Evolutionary conservation across 2,888 invertebrate species (phyloP).

Genomic region (Noctua janthe): DNA sequence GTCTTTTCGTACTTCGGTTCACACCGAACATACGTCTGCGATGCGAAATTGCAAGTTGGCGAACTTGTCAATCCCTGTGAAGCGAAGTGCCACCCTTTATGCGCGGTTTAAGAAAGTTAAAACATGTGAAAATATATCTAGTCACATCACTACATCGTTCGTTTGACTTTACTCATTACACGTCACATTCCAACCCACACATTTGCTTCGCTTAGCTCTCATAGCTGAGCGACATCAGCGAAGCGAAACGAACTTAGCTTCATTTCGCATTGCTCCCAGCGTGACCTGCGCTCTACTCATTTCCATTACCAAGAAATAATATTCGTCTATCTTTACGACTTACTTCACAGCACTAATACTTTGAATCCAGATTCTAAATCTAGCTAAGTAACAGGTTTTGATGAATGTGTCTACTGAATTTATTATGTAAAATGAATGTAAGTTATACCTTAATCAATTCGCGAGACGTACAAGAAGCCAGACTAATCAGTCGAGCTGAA

Average conservation of each 20-base stretch:
- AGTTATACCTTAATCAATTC: slow-evolving; percentile 57
- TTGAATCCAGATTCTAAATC: slow-evolving; percentile 1
- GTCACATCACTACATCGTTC: not conserved
- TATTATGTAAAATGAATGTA: slow-evolving; percentile 38
- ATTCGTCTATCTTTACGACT: not conserved
- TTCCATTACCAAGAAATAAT: slow-evolving; percentile 16
- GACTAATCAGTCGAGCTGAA: slow-evolving; percentile 56
- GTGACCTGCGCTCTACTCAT: not conserved
- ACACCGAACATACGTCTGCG: not conserved
- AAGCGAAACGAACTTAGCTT: not conserved
- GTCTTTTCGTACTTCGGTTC: not conserved
- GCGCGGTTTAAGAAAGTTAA: not conserved
- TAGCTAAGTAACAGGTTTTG: slow-evolving; percentile 23
- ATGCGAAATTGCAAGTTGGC: not conserved
- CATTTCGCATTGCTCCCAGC: not conserved
- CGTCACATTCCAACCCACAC: not conserved
- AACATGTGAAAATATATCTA: not conserved
- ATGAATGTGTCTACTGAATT: slow-evolving; percentile 34
- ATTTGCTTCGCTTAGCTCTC: not conserved
- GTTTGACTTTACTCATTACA: not conserved
- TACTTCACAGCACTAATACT: slow-evolving; percentile 18
- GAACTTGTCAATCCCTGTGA: not conserved
- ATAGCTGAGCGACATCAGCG: not conserved
- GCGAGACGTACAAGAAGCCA: slow-evolving; percentile 43
- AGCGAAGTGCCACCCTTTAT: not conserved